Conservation (phyloP, 2,797 vertebrate species). For the Synanceia verrucosa region DNA sequence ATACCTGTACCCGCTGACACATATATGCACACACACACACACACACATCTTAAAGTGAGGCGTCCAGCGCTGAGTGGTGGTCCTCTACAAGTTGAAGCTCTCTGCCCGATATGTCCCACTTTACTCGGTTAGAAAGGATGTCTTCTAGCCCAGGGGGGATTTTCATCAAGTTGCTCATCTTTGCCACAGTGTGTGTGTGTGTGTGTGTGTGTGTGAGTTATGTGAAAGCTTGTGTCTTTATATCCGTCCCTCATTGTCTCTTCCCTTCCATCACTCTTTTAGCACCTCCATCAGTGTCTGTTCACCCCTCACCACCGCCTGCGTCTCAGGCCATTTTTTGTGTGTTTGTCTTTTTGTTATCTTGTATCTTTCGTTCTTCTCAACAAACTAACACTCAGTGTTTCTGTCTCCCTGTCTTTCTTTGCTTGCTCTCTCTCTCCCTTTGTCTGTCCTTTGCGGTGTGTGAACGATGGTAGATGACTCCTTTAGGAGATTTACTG, state of each 20-base stretch:
- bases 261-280: constrained; percentile 61
- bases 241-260: constrained; percentile 44
- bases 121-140: constrained; percentile 51
- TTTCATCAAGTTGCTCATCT: constrained; percentile 65
- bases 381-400: constrained; percentile 47
- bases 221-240: constrained; percentile 62
- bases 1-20: neutral
- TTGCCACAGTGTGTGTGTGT: constrained; percentile 27
- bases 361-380: constrained; percentile 63
- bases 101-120: constrained; percentile 42
- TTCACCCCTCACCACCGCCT: constrained; percentile 25
- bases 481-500: constrained; percentile 79
- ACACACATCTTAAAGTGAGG: constrained; percentile 15
- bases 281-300: constrained; percentile 64
- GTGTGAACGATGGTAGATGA: constrained; percentile 70
- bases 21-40: constrained; percentile 8
- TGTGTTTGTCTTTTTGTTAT: constrained; percentile 72
- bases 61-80: constrained; percentile 36
- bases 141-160: constrained; percentile 50
- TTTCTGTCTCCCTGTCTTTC: constrained; percentile 27
- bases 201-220: constrained; percentile 50
- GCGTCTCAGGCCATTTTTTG: constrained; percentile 56
- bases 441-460: constrained; percentile 45
- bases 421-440: neutral
- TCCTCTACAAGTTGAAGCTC: constrained; percentile 49